Evolutionary conservation across 2,113 vertebrate genomes (phyloP).

Genomic region (Eudyptes chrysolophus): DNA sequence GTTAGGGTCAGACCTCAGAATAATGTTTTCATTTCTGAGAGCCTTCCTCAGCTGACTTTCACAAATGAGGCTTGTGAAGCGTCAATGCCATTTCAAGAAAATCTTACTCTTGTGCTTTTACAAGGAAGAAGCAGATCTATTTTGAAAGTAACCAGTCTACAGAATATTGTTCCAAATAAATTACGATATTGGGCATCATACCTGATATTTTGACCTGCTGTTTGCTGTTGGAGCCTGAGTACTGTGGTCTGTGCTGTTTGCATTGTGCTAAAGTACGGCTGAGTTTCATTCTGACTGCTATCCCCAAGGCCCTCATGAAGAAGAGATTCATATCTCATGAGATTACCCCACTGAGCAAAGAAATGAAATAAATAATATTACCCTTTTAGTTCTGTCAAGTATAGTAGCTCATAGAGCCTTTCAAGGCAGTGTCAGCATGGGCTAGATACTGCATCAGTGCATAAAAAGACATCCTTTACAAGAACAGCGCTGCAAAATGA

Average conservation of each 20-base stretch:
- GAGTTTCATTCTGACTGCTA: background rate
- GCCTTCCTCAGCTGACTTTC: background rate
- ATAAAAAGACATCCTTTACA: background rate
- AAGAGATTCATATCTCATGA: constrained; percentile 19
- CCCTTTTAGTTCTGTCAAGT: constrained; percentile 9
- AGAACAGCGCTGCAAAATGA: background rate
- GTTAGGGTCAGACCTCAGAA: background rate
- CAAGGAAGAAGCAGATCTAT: background rate
- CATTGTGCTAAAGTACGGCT: background rate
- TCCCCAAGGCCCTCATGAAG: constrained; percentile 19
- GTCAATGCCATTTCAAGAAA: background rate
- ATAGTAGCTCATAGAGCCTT: constrained; percentile 27
- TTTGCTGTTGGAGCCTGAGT: background rate
- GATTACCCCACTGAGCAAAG: constrained; percentile 12
- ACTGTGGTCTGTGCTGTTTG: background rate
- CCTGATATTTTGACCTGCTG: background rate
- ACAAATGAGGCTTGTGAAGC: background rate
- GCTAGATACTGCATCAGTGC: background rate
- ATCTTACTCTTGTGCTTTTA: background rate
- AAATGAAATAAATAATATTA: constrained; percentile 48
- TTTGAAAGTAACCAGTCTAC: background rate
- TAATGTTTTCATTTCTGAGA: background rate
- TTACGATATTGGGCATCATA: background rate
- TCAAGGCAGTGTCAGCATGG: background rate
- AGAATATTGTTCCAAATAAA: background rate